phyloP scores from a whole-genome alignment of 1,140 invertebrate species.

The Drosophila yakuba region DNA sequence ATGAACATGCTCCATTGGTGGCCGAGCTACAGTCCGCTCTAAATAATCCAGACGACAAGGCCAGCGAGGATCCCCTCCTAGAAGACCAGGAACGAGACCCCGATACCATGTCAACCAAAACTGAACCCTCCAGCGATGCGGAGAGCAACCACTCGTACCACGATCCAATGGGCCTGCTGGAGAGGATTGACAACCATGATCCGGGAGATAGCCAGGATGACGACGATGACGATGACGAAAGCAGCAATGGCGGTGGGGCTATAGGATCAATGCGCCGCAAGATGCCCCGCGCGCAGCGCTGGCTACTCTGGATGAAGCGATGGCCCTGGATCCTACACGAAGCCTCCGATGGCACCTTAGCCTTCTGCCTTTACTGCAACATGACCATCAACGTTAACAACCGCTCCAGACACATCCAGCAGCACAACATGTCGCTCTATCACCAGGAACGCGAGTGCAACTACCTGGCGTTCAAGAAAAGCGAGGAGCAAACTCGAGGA shows the following conservation, averaged over 20 bases:
- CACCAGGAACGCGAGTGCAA: conserved; percentile 71
- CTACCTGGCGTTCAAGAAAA: conserved; percentile 60
- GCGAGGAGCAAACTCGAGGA: conserved; percentile 19
- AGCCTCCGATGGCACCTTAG: conserved; percentile 43
- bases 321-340: conserved; percentile 65
- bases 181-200: conserved; percentile 46
- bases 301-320: conserved; percentile 66
- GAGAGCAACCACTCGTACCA: conserved; percentile 50
- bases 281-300: conserved; percentile 27
- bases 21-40: conserved; percentile 23
- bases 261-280: neutral
- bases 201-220: conserved; percentile 34
- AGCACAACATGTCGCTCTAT: conserved; percentile 68
- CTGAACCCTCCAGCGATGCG: conserved; percentile 49
- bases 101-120: conserved; percentile 42
- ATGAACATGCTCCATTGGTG: neutral
- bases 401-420: conserved; percentile 36
- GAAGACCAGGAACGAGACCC: conserved; percentile 35
- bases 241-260: conserved; percentile 14
- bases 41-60: neutral
- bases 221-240: conserved; percentile 49
- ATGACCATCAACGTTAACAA: conserved; percentile 54
- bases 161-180: conserved; percentile 65
- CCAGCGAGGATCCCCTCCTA: conserved; percentile 12
- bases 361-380: conserved; percentile 67